Conservation (phyloP, 2,113 vertebrate species). For the Thryonomys swinderianus region DNA sequence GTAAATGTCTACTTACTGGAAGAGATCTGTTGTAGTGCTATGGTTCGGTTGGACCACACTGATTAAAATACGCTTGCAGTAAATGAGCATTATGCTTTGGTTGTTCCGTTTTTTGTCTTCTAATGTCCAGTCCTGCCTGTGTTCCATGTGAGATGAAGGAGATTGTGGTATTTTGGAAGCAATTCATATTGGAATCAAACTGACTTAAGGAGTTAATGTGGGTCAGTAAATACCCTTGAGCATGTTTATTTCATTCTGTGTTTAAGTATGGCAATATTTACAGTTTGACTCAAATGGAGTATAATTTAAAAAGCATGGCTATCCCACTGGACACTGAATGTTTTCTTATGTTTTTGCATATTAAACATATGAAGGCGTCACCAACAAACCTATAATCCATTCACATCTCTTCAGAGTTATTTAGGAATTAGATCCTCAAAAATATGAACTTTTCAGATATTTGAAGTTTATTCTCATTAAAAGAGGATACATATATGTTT, state of each 20-base stretch:
- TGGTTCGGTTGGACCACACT: constrained; percentile 21
- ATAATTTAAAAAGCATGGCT: constrained; percentile 48
- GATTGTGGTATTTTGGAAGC: background rate
- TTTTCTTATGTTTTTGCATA: constrained; percentile 62
- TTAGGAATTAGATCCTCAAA: background rate
- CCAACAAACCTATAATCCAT: background rate
- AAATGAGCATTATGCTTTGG: background rate
- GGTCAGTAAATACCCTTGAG: constrained; percentile 62
- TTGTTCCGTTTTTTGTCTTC: constrained; percentile 74
- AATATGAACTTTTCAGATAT: constrained; percentile 25
- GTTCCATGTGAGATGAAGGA: background rate
- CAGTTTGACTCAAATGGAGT: constrained; percentile 55
- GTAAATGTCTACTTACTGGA: constrained; percentile 65
- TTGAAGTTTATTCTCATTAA: constrained; percentile 22
- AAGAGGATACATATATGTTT: background rate
- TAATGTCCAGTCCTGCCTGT: constrained; percentile 46
- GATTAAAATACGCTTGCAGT: constrained; percentile 52
- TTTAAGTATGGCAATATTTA: constrained; percentile 67
- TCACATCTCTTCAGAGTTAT: constrained; percentile 1
- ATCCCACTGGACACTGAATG: constrained; percentile 52
- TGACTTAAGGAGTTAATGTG: constrained; percentile 52
- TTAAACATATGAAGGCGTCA: background rate
- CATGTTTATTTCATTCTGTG: constrained; percentile 63
- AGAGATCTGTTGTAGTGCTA: background rate
- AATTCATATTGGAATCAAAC: constrained; percentile 47